Conservation (phyloP, 2,888 invertebrate genomes). For the Icerya purchasi region DNA sequence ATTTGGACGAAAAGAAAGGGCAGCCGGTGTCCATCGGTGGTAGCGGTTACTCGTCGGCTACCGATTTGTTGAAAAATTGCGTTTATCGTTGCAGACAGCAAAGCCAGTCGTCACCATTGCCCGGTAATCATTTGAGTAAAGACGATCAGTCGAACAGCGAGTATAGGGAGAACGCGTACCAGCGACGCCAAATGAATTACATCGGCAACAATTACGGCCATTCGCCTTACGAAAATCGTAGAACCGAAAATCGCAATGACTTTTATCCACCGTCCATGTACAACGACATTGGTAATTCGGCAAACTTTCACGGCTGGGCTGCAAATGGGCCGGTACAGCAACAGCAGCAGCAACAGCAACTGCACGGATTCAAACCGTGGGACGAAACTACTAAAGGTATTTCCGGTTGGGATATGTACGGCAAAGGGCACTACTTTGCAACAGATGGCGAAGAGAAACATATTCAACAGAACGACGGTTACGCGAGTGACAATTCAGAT, state of each 20-base stretch:
- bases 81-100: neutral
- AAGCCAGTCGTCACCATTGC: neutral
- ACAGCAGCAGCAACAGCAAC: neutral
- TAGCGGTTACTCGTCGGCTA: neutral
- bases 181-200: neutral
- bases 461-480: no score
- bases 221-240: neutral
- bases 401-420: slow-evolving; percentile 9
- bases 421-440: slow-evolving; percentile 10
- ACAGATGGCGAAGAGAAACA: neutral
- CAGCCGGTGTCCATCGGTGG: neutral
- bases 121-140: neutral
- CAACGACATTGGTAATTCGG: neutral
- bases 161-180: neutral
- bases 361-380: slow-evolving; percentile 8
- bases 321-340: neutral
- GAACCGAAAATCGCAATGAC: neutral
- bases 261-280: neutral
- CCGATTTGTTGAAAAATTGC: neutral
- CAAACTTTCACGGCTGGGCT: no score
- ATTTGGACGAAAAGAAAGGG: neutral
- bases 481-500: no score
- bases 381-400: slow-evolving; percentile 8
- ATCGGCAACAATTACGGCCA: neutral
- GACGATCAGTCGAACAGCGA: neutral